Base-by-base conservation (phyloP, 2,797 vertebrate species). In the Pitangus sulphuratus region DNA sequence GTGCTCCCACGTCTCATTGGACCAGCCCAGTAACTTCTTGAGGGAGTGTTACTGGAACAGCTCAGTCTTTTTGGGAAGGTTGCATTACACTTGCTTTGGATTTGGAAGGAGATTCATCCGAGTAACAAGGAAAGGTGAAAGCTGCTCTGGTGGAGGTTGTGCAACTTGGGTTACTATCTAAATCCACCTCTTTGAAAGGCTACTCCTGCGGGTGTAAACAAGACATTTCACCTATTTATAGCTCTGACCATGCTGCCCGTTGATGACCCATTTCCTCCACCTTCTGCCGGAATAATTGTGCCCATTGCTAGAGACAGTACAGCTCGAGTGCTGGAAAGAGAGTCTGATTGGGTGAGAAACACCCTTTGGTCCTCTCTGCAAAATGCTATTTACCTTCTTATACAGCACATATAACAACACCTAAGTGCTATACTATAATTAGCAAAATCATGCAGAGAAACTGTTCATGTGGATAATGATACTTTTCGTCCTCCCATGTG, bases 401-500 rank as follows among this genome's bases (percentile, higher is more conserved):
- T 12, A 74, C 4, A 35, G 89, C 90, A 91, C 77, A 84, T 95
- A 79, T 82, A 95, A 94, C 66, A 93, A 90, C 92, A 94, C 74
- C 90, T 93, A 89, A 95, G 89, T 91, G 84, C 61, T 93, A 95
- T 85, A 94, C 89, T 96, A 40, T 93, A 97, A 97, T 96, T 96
- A 97, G 89, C 80, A 94, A 95, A 97, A 95, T 94, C 87, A 92
- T 74, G 87, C 76, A 89, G 86, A 93, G 95, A 91, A 91, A 93
- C 92, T 79, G 78, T 80, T 97, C 96, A 95, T 96, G 95, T 91
- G 93, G 80, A 91, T 93, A 96, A 97, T 92, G 94, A 96, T 86
- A 93, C 72, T 95, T 95, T 91, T 89, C 66, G 10, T 94, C 87
- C 77, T 95, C 95, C 95, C 96, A 72, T 89, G 96, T 84, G 95